These are phyloP conservation scores for Hiodon alosoides DNA, from an alignment of 2,113 vertebrate genomes.

Conservation along the genomic window DNA sequence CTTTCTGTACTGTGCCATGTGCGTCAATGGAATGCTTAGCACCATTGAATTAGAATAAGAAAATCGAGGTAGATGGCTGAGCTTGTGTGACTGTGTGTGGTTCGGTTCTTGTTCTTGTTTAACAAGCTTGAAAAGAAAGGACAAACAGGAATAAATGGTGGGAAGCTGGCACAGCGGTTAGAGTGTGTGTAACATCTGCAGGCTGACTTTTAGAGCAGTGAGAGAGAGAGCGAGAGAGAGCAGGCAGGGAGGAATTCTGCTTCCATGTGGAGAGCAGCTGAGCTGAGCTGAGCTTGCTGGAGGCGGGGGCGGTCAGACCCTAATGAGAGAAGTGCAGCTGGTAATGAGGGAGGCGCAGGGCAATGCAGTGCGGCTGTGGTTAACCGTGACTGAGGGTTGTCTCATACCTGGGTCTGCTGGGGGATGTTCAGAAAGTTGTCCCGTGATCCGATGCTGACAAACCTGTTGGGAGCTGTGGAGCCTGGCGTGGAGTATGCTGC, in stretches of 20 bases:
- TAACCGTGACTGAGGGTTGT: background rate
- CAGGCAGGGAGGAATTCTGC: conserved; percentile 44
- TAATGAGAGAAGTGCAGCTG: conserved; percentile 64
- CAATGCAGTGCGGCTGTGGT: background rate
- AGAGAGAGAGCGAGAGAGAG: conserved; percentile 35
- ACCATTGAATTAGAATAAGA: no score
- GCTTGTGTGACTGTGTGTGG: no score
- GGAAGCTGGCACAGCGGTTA: background rate
- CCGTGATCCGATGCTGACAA: conserved; percentile 99
- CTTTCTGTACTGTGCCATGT: no score
- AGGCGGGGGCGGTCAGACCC: conserved; percentile 62
- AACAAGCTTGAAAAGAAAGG: background rate
- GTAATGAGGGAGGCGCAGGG: conserved; percentile 55
- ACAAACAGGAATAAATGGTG: conserved; percentile 8
- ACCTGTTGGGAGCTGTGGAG: conserved; percentile 95
- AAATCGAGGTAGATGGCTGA: no score
- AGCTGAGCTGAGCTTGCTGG: conserved; percentile 36
- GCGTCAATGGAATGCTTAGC: no score
- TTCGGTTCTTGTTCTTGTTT: no score
- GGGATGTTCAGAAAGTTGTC: conserved; percentile 98
- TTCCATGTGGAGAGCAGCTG: conserved; percentile 63
- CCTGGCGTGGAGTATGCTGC: conserved; percentile 93
- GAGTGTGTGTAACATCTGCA: conserved; percentile 12
- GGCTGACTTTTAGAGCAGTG: conserved; percentile 21
- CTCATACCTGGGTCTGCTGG: conserved; percentile 86